Evolutionary conservation across 2,113 vertebrate genomes (phyloP).

Genomic region (Nycticryphes semicollaris): DNA sequence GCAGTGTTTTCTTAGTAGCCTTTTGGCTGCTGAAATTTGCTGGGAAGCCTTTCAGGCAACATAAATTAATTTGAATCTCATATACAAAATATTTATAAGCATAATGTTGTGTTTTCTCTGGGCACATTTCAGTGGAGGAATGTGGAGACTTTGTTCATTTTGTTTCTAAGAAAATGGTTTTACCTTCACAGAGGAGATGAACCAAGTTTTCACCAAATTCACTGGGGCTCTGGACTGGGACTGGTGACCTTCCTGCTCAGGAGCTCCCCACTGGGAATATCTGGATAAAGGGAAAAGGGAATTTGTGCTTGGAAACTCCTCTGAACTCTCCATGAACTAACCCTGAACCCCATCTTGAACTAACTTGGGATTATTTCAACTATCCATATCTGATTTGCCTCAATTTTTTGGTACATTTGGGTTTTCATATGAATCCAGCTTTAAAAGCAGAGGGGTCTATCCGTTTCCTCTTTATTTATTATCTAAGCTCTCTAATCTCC

Average conservation of each 20-base stretch:
- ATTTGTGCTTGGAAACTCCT: background rate
- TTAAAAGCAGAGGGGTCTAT: background rate
- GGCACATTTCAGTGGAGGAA: background rate
- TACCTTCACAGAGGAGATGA: background rate
- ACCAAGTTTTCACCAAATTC: background rate
- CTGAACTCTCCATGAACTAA: constrained; percentile 45
- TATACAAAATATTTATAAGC: background rate
- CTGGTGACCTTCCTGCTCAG: background rate
- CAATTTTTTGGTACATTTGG: background rate
- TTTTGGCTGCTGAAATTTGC: background rate
- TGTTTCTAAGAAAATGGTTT: background rate
- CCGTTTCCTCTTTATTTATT: constrained; percentile 20
- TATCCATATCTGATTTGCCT: background rate
- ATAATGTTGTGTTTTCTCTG: background rate
- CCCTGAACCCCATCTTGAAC: background rate
- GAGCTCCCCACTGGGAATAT: background rate
- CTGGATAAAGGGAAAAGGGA: background rate
- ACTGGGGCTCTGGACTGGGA: background rate
- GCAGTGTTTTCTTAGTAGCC: background rate
- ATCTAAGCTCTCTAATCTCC: constrained; percentile 19
- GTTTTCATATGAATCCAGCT: background rate
- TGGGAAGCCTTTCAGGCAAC: background rate
- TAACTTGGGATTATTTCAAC: background rate
- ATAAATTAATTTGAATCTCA: background rate
- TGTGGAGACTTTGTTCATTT: background rate